Base-by-base conservation (phyloP, 2,888 invertebrate genomes). In the Drosophila dives region DNA sequence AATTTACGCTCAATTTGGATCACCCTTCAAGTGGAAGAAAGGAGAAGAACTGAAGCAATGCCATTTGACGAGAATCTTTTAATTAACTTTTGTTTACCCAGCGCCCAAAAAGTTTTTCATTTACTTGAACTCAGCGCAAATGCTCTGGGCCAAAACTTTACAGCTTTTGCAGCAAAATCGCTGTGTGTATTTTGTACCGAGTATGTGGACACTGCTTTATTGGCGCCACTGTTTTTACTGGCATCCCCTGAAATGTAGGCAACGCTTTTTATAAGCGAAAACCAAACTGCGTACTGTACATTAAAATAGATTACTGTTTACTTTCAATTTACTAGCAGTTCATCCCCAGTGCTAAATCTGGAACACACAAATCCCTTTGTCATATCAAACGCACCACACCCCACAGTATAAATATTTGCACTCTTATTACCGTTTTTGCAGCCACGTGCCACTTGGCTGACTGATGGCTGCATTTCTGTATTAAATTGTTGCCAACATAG, bases 301-400 rank as follows among this genome's bases (percentile, higher is more conserved):
- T 83, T 89, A 75, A 83, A 83, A 83, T 83, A 77, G 84, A 84
- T 86, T 86, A 81, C 75, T 89, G 88, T 86, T 86, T 89, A 68
- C 90, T 77, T 86, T 85, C 90, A 85, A 85, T 85, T 86, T 86
- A 74, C 81, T 72, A 72, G 72, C 48, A 55, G 67, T 29, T 56
- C 69, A 77, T 66, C 69, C 54, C 64, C 50, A 77, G 48, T 60
- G 32, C 36, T 58, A 50, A 76, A 64, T 71, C 83, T 56, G 67
- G 65, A 86, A 77, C 53, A 77, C 53, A 40, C 61, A 54, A 50
- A 72, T 76, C 71, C 77, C 64, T 67, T 76, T 63, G 63, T 50
- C 53, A 71, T 56, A 51, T 50, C 49, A 45, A 45, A 23, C 45
- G 45, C 15, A 50, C n/a, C 60, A 60, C 53, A 49, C 50, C 62